Evolutionary conservation across 2,888 invertebrate genomes (phyloP), one percentile per base, ranked within the genome.

Genomic region (Neoscelio sp.): DNA sequence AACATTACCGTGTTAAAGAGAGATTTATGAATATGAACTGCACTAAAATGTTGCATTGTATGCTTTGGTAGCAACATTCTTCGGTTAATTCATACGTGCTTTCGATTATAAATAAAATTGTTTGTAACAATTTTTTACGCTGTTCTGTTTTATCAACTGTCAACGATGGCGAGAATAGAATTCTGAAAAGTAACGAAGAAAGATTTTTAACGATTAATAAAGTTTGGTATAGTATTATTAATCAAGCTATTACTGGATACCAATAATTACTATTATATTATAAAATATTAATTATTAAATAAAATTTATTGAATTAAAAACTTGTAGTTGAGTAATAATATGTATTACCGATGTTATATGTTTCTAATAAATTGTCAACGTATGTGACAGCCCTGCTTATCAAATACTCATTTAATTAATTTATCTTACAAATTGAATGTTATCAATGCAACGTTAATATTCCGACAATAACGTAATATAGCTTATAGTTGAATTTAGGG

Each of bases 21-120:
- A 33, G 50, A 58, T 74, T 73, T 74, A 74, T 74, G 65, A 58
- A 65, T 58, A 67, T 56, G 44, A 67, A 60, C 20, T 46, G 44
- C 64, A 48, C 50, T 60, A 60, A 67, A 75, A 60, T 18, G 50
- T 56, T 44, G 60, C 74, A 75, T 67, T 75, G 67, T 74, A 50
- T 38, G 33, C 28, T 60, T 62, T 35, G 60, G 48, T 13, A 10
- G 56, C 74, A 23, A 42, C 58, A 64, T 73, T 62, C 71, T 73
- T 73, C 8, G 23, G 30, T 65, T 65, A 65, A 65, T 65, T 64
- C 54, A 54, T 40, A 64, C 73, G 46, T 56, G 38, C 54, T 44
- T 64, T 38, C 58, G 52, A 60, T 50, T 70, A 70, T 42, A 70
- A 70, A 70, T 60, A 70, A 46, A 18, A 28, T 13, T 46, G 17